phyloP scores from a whole-genome alignment of 2,797 vertebrate species.

The Bufotes viridis region DNA sequence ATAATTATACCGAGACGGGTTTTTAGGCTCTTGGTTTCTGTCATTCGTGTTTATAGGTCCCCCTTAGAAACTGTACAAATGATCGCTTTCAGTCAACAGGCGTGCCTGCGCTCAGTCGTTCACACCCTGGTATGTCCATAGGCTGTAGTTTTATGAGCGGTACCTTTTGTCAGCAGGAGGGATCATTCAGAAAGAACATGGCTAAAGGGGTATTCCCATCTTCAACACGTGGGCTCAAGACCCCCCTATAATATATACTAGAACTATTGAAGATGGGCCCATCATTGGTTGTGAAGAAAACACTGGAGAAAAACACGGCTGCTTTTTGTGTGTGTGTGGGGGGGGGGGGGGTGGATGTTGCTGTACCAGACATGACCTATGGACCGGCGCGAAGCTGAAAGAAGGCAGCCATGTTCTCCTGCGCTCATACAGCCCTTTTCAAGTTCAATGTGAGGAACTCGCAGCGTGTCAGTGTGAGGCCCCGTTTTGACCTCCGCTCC shows the following conservation, averaged over 20 bases:
- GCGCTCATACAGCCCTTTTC: too few species aligned
- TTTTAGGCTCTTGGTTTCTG: neutral
- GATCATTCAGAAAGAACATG: neutral
- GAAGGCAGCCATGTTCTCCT: too few species aligned
- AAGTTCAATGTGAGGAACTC: too few species aligned
- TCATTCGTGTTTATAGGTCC: neutral
- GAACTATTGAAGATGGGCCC: too few species aligned
- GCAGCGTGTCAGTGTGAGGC: too few species aligned
- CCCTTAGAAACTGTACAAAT: neutral
- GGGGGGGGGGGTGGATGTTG: too few species aligned
- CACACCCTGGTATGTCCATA: neutral
- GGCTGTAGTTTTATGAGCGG: neutral
- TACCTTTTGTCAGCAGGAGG: neutral
- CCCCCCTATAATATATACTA: neutral
- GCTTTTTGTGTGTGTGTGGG: too few species aligned
- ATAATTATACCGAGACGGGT: too few species aligned
- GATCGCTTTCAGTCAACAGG: slow-evolving; percentile 25
- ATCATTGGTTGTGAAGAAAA: too few species aligned
- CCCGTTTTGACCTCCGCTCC: too few species aligned
- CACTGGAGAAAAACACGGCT: too few species aligned
- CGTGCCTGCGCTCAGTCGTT: neutral
- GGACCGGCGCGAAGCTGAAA: neutral
- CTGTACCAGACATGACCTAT: neutral
- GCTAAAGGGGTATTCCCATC: neutral
- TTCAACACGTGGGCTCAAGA: neutral